A percentile compares a stretch with the other conserved stretches of the same genome.
Evolutionary conservation across 1,140 invertebrate species (phyloP).

Genomic region (Drosophila nebulosa): DNA sequence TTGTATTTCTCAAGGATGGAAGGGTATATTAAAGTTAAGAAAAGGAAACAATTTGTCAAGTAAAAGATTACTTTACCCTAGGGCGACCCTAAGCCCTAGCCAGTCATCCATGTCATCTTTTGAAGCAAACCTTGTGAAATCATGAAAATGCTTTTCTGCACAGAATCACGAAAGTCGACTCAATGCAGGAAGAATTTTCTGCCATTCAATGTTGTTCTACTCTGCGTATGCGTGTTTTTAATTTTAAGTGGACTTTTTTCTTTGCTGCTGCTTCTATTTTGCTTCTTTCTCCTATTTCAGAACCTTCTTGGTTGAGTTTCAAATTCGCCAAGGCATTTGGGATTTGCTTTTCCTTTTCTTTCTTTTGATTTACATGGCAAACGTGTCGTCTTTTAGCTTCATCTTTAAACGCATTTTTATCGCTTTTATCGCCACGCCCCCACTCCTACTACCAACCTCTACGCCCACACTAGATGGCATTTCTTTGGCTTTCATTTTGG

Average conservation of each 20-base stretch:
- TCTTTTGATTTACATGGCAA: constrained; percentile 12
- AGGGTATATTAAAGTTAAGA: neutral
- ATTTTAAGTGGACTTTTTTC: constrained; percentile 46
- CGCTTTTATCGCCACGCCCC: neutral
- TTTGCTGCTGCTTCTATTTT: neutral
- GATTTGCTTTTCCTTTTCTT: neutral
- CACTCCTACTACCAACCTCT: neutral
- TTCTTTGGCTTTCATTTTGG: neutral
- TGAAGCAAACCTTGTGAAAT: no score
- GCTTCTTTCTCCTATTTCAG: neutral
- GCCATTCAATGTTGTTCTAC: constrained; percentile 1
- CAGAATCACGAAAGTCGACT: neutral
- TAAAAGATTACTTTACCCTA: no score
- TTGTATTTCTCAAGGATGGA: neutral
- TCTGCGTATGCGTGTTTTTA: constrained; percentile 53
- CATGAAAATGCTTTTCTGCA: neutral
- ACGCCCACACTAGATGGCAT: neutral
- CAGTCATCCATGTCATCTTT: no score
- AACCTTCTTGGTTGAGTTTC: constrained; percentile 19
- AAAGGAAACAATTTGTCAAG: neutral
- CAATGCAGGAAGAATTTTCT: neutral
- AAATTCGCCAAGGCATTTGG: neutral
- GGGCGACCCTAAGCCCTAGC: no score
- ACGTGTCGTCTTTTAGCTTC: constrained; percentile 44
- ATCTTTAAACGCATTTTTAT: constrained; percentile 30